A percentile compares a stretch with the other conserved stretches of the same genome.
Conservation (phyloP, 2,888 invertebrate genomes). For the Lamellibrachia satsuma region DNA sequence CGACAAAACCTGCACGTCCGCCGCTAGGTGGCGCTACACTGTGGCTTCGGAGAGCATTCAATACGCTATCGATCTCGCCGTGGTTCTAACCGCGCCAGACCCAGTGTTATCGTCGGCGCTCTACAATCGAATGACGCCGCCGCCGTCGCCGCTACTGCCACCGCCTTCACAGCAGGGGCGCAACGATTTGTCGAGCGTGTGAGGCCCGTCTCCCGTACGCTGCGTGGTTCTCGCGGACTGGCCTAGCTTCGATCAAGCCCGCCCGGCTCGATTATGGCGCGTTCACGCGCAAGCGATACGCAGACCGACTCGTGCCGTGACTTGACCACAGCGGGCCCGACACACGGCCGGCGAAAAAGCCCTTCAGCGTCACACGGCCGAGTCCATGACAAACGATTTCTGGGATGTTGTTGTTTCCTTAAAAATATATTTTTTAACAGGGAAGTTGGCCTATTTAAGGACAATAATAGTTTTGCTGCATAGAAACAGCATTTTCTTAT, state of each 20-base stretch:
- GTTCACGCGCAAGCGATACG: neutral
- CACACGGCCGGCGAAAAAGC: too few relatives aligned
- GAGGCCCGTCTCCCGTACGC: neutral
- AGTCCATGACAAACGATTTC: neutral
- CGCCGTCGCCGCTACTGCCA: neutral
- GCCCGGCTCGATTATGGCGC: too few relatives aligned
- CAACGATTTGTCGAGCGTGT: neutral
- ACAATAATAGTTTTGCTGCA: too few relatives aligned
- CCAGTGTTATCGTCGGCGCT: neutral
- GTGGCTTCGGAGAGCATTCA: neutral
- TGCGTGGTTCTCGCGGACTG: neutral
- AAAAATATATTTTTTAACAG: too few relatives aligned
- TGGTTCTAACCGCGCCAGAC: neutral
- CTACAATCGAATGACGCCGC: conserved; percentile 2
- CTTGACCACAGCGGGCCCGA: neutral
- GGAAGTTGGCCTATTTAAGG: too few relatives aligned
- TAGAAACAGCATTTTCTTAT: too few relatives aligned
- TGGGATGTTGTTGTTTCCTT: too few relatives aligned
- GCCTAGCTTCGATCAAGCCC: neutral
- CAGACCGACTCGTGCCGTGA: neutral
- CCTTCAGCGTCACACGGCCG: neutral
- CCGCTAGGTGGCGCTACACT: neutral
- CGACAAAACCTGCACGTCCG: neutral
- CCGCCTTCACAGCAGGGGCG: neutral
- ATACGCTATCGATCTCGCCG: neutral